phyloP scores from a whole-genome alignment of 2,113 vertebrate genomes.

The Bubo bubo region DNA sequence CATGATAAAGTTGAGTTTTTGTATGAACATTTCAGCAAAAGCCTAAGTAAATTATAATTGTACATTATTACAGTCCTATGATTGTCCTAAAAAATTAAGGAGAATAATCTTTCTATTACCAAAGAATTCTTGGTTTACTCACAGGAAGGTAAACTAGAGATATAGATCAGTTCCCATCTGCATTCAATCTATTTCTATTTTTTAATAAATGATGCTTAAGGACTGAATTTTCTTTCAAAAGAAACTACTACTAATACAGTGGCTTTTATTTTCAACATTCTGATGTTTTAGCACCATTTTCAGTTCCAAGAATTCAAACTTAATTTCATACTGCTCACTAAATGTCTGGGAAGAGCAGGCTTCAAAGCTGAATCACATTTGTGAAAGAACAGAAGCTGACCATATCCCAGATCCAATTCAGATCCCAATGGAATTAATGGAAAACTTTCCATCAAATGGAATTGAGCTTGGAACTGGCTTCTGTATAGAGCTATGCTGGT shows the following conservation, averaged over 20 bases:
- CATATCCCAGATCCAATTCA: neutral
- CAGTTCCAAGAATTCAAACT: conserved; percentile 11
- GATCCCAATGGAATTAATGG: neutral
- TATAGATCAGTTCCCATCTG: neutral
- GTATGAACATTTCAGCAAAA: neutral
- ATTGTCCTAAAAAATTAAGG: neutral
- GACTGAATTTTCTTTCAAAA: neutral
- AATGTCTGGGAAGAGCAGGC: neutral
- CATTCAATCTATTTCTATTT: neutral
- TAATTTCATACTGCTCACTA: neutral
- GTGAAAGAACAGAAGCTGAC: neutral
- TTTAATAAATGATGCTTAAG: neutral
- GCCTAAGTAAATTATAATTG: neutral
- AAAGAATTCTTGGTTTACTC: neutral
- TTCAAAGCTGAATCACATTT: neutral
- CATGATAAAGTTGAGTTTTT: neutral
- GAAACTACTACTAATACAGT: neutral
- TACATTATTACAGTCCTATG: neutral
- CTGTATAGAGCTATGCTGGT: neutral
- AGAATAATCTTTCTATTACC: neutral
- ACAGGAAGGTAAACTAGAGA: neutral
- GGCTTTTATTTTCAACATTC: neutral
- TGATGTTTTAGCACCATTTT: neutral
- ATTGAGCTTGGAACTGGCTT: neutral
- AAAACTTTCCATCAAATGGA: neutral